A percentile compares a stretch with the other conserved stretches of the same genome.
Evolutionary conservation across 2,888 invertebrate species (phyloP).

Genomic region (Aspidiotus rigidus): DNA sequence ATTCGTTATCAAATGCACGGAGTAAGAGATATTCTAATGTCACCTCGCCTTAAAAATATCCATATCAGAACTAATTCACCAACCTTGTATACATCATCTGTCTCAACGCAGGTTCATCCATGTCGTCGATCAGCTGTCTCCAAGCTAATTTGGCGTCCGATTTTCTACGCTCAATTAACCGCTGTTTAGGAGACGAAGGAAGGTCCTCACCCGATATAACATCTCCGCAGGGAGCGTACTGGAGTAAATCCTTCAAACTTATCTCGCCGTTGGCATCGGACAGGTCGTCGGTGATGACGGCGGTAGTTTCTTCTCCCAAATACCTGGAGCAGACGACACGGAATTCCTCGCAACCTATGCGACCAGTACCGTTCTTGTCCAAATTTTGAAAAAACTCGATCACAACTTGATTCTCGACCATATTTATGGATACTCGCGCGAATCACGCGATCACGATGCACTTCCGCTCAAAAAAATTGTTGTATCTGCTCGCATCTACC

Average conservation of each 20-base stretch:
- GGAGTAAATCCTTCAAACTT: conserved; percentile 47
- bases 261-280: conserved; percentile 48
- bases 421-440: background rate
- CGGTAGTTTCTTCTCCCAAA: background rate
- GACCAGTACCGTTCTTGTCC: background rate
- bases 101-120: conserved; percentile 40
- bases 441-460: too few relatives aligned
- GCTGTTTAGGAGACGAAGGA: conserved; percentile 1
- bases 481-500: too few relatives aligned
- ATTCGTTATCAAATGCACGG: too few relatives aligned
- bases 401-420: background rate
- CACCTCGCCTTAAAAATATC: too few relatives aligned
- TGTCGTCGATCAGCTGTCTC: conserved; percentile 41
- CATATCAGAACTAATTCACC: background rate
- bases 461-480: too few relatives aligned
- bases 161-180: conserved; percentile 39
- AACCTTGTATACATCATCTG: conserved; percentile 40
- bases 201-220: conserved; percentile 43
- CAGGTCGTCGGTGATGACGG: conserved; percentile 10
- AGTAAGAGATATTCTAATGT: too few relatives aligned
- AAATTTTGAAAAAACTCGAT: background rate
- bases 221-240: too few relatives aligned
- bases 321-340: background rate
- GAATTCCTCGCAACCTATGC: background rate
- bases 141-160: conserved; percentile 41